Evolutionary conservation across 2,888 invertebrate species (phyloP).

Genomic region (Coleophora flavipennella): DNA sequence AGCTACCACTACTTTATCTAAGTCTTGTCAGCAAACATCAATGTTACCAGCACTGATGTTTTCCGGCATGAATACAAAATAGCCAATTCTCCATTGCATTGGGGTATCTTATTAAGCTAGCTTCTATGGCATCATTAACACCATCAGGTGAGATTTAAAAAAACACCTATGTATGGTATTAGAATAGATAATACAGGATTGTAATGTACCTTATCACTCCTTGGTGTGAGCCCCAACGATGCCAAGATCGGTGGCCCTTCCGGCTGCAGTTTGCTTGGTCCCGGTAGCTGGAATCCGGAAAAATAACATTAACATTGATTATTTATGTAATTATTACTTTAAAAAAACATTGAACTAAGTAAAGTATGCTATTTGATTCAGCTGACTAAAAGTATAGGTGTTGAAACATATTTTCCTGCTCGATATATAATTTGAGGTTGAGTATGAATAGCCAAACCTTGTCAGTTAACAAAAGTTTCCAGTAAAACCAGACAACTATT

Average conservation of each 20-base stretch:
- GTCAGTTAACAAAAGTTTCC: conserved; percentile 24
- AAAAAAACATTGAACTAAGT: neutral
- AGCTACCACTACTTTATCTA: too few relatives aligned
- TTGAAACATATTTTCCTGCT: too few relatives aligned
- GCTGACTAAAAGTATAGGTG: too few relatives aligned
- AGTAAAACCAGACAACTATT: conserved; percentile 25
- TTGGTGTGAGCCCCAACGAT: conserved; percentile 65
- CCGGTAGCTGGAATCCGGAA: conserved; percentile 58
- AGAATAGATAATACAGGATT: conserved; percentile 3
- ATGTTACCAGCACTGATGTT: too few relatives aligned
- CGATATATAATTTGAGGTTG: neutral
- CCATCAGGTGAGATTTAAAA: neutral
- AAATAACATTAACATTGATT: too few relatives aligned
- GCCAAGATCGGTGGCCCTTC: conserved; percentile 69
- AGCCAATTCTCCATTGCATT: too few relatives aligned
- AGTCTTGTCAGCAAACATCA: too few relatives aligned
- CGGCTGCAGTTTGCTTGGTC: conserved; percentile 47
- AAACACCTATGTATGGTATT: neutral
- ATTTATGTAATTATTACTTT: neutral
- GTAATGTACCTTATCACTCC: conserved; percentile 69
- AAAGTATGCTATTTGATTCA: neutral
- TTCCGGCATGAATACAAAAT: too few relatives aligned
- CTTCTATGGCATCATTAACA: too few relatives aligned
- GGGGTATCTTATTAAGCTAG: too few relatives aligned
- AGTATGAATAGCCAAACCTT: conserved; percentile 9